These are phyloP conservation scores for Frankliniella intonsa DNA, from an alignment of 2,888 invertebrate genomes.

Conservation along the genomic window DNA sequence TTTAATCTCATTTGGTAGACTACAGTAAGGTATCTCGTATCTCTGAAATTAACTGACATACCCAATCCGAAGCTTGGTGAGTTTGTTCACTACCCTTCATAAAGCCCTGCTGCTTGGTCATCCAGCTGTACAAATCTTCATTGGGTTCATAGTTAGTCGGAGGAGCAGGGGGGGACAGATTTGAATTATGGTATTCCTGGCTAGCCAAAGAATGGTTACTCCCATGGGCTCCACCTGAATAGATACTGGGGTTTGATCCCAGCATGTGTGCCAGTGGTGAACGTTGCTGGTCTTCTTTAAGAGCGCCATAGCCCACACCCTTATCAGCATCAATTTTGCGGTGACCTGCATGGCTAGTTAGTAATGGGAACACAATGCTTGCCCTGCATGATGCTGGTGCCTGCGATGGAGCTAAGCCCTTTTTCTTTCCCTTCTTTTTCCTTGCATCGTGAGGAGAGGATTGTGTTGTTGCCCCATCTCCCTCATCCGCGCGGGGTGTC, in stretches of 20 bases:
- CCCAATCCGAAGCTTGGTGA: constrained; percentile 44
- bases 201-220: constrained; percentile 47
- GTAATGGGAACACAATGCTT: constrained; percentile 70
- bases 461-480: not conserved
- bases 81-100: constrained; percentile 47
- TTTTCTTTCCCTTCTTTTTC: constrained; percentile 46
- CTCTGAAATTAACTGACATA: constrained; percentile 36
- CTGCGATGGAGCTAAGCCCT: constrained; percentile 48
- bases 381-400: constrained; percentile 67
- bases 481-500: not conserved
- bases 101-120: constrained; percentile 81
- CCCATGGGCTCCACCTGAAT: constrained; percentile 46
- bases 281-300: constrained; percentile 62
- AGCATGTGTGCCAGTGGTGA: constrained; percentile 48
- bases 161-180: constrained; percentile 34
- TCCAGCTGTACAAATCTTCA: constrained; percentile 94
- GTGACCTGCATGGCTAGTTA: constrained; percentile 47
- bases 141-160: constrained; percentile 43
- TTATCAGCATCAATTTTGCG: constrained; percentile 10
- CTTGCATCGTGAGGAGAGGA: not conserved
- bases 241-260: constrained; percentile 63
- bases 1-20: not conserved
- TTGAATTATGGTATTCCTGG: constrained; percentile 42
- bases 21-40: not conserved
- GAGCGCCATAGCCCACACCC: constrained; percentile 63